Base-by-base conservation (phyloP, 2,888 invertebrate species). In the Cylloceria caligata region DNA sequence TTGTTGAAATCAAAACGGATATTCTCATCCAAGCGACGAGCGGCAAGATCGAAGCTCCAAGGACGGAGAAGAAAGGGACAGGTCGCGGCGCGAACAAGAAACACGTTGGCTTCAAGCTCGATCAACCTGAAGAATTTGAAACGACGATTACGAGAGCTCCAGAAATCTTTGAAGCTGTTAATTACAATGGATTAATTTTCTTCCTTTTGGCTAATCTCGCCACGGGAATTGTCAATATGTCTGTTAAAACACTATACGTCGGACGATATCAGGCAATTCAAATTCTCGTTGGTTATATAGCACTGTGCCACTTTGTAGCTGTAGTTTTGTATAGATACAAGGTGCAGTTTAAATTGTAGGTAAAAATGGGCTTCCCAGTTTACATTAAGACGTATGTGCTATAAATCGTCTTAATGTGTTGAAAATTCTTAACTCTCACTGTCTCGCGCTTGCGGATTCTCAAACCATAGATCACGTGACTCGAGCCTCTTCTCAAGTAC, bases 161-260 rank as follows among this genome's bases (percentile, higher is more conserved):
- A 64, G 89, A 94, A 47, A 94, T 97, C 82, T 94, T 96, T 69
- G 94, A 95, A 85, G 95, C 96, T 19, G 94, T 98, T 34, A 98
- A 97, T 93, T 95, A 94, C 83, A 98, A 97, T 93, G 97, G 97
- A 0, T 93, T 99, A 36, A 90, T 95, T n/a, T 97, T 96, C 92
- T 99, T 99, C 91, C 93, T 99, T 71, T 84, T 96, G 13, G 95
- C 96, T 0, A 99, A 99, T 93, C 85, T 98, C 36, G 90, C 97
- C 16, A 99, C 99, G 0, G 99, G 99, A 9, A 89, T 95, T 2
- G 94, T 98, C 4, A 99, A 99, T 93, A 93, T 97, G 89, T 92
- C 93, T 11, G 92, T 96, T 13, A 93, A 94, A 83, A 97, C 98
- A 3, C 92, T 95, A 69, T 91, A 94, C 2, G 91, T 95, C 3